Base-by-base conservation (phyloP, 2,888 invertebrate species). In the Macropis europaea region DNA sequence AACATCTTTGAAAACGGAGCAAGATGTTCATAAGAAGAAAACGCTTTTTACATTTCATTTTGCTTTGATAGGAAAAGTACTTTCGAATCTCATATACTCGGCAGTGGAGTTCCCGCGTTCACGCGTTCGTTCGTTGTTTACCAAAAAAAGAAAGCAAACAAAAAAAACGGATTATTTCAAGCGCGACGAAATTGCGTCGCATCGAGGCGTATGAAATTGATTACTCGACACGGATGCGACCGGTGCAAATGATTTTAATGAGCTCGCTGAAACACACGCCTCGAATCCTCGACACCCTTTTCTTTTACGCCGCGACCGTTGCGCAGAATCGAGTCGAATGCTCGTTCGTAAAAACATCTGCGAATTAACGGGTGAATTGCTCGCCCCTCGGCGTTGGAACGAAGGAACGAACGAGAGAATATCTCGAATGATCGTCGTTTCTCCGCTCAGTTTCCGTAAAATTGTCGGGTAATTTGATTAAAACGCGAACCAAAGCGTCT, bases 161-260 rank as follows among this genome's bases (percentile, higher is more conserved):
- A 17, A 40, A 47, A 54, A 42, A 15, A 13, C 24, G 22, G 38
- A 26, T 34, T 50, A 26, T 54, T 53, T 13, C 19, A 45, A 43
- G 61, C 34, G 53, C 43, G 61, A 61, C 34, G 53, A 28, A 47
- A 59, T 59, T 19, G 48, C 48, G 19, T 11, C 28, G 48, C 59
- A 36, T 57, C 57, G 68, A 68, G 36, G 48, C 57, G 57, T 30
- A 19, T 32, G 43, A 19, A 63, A 69, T 64, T 40, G 57, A 67
- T 64, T 59, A 47, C 22, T 24, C 56, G 63, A 32, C 50, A 50
- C 64, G 54, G 47, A 40, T 66, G 53, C 60, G 48, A 32, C 61
- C 22, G 38, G 68, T 52, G 60, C 60, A 68, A 70, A 50, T 57
- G 61, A 72, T 64, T 68, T 72, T 68, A 72, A 68, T 60, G 68